Evolutionary conservation across 2,888 invertebrate species (phyloP).

Genomic region (Odontomyia ornata): DNA sequence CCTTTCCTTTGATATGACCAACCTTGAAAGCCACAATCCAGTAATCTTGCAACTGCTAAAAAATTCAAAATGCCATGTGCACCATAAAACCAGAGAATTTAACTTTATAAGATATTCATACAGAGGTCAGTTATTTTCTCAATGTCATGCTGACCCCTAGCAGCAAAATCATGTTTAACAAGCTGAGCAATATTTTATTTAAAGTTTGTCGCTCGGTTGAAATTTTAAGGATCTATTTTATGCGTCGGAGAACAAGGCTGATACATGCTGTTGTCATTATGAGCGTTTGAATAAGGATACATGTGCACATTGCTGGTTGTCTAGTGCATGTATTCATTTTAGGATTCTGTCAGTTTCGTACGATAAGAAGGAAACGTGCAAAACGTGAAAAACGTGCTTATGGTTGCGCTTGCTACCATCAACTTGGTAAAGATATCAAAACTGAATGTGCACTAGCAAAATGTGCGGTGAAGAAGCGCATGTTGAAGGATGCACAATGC

Average conservation of each 20-base stretch:
- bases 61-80: no score
- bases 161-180: slow-evolving; percentile 26
- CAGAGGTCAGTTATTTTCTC: slow-evolving; percentile 22
- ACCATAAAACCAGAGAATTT: no score
- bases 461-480: not conserved
- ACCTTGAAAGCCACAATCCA: no score
- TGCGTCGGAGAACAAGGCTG: not conserved
- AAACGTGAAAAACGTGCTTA: slow-evolving; percentile 23
- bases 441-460: no score
- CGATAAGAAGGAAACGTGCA: slow-evolving; percentile 1
- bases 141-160: slow-evolving; percentile 28
- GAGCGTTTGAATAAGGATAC: no score
- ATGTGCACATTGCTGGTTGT: not conserved
- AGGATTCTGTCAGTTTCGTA: not conserved
- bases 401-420: not conserved
- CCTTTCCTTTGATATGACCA: no score
- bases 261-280: no score
- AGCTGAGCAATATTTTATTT: slow-evolving; percentile 8
- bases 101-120: slow-evolving; percentile 20
- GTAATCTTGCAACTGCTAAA: no score
- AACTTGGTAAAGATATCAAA: no score
- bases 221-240: slow-evolving; percentile 22
- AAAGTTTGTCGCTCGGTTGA: slow-evolving; percentile 11
- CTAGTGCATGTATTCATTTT: not conserved
- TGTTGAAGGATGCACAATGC: no score